Conservation (phyloP, 2,888 invertebrate genomes). For the Aquatica leii region DNA sequence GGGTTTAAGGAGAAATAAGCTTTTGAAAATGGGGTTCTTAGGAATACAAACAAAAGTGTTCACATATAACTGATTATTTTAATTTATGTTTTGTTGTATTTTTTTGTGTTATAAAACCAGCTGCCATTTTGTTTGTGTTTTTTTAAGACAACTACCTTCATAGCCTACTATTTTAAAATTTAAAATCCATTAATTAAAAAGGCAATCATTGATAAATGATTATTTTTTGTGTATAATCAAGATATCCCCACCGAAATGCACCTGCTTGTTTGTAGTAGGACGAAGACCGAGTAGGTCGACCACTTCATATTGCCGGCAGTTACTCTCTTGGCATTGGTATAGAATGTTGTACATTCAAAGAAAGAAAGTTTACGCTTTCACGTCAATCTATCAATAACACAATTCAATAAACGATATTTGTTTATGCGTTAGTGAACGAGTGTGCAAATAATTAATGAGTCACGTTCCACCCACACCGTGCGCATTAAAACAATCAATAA, state of each 20-base stretch:
- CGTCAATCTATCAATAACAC: constrained; percentile 11
- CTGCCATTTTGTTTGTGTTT: too few relatives aligned
- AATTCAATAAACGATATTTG: constrained; percentile 5
- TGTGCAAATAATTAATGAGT: constrained; percentile 13
- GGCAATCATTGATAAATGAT: too few relatives aligned
- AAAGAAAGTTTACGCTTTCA: constrained; percentile 12
- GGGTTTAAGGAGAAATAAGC: too few relatives aligned
- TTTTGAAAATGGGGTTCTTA: too few relatives aligned
- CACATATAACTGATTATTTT: too few relatives aligned
- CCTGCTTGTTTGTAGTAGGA: constrained; percentile 42
- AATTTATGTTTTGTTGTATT: too few relatives aligned
- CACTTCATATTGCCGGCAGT: constrained; percentile 39
- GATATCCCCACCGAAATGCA: constrained; percentile 41
- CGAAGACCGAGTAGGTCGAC: constrained; percentile 42
- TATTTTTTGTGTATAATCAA: constrained; percentile 14
- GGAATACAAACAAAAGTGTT: too few relatives aligned
- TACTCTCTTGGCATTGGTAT: constrained; percentile 21
- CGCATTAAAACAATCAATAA: constrained; percentile 25
- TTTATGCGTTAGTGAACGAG: constrained; percentile 15
- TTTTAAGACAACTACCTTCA: not conserved
- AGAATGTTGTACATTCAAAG: not conserved
- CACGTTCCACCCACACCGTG: not conserved
- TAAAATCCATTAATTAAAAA: too few relatives aligned
- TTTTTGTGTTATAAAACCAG: too few relatives aligned
- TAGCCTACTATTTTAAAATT: not conserved